Percentiles rank a stretch among this genome's conserved stretches.
These are phyloP conservation scores for Mirza zaza DNA, from an alignment of 2,113 vertebrate species.

Conservation along the genomic window DNA sequence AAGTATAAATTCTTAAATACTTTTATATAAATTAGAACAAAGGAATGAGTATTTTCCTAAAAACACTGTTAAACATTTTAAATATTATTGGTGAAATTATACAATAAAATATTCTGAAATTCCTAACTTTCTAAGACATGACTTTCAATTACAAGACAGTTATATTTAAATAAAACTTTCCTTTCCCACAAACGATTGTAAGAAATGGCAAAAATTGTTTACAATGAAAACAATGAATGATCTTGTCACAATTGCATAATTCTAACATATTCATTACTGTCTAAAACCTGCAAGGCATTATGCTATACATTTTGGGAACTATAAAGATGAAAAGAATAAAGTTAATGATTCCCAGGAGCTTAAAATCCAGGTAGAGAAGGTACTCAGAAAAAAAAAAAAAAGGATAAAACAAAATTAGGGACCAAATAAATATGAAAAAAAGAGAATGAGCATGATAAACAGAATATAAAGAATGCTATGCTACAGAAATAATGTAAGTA, in stretches of 20 bases:
- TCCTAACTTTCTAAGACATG: not conserved
- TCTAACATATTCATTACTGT: not conserved
- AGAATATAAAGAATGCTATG: not conserved
- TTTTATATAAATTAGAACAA: not conserved
- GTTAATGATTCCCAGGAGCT: not conserved
- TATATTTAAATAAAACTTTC: not conserved
- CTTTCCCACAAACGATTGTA: not conserved
- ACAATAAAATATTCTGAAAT: not conserved
- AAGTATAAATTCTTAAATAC: not conserved
- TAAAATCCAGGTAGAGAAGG: not conserved
- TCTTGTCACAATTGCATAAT: not conserved
- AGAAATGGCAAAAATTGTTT: not conserved
- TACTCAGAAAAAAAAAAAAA: not conserved
- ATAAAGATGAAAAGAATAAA: not conserved
- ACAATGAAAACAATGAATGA: not conserved
- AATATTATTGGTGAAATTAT: constrained; percentile 6
- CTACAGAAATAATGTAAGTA: not conserved
- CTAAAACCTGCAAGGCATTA: not conserved
- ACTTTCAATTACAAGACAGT: not conserved
- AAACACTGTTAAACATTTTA: not conserved
- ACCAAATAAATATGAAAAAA: not conserved
- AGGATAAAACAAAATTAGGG: not conserved
- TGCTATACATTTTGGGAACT: not conserved
- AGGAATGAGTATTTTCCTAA: not conserved
- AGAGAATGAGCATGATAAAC: not conserved